A percentile compares a stretch with the other conserved stretches of the same genome.
Evolutionary conservation across 1,140 invertebrate genomes (phyloP).

Genomic region (Monochamus saltuarius): DNA sequence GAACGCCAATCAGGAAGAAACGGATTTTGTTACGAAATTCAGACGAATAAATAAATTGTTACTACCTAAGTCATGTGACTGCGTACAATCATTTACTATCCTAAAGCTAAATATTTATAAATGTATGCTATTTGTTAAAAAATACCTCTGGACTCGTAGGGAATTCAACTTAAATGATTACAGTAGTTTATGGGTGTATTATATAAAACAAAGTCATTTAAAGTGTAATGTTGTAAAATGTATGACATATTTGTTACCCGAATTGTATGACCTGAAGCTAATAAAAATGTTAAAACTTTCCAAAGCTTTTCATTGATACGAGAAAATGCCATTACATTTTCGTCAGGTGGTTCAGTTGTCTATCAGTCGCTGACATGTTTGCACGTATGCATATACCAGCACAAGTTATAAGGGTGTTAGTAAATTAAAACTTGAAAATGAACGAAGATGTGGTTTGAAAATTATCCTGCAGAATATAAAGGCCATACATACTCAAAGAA

Average conservation of each 20-base stretch:
- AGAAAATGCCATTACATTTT: no score
- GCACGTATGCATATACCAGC: no score
- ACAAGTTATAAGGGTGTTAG: no score
- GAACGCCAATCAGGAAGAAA: background rate
- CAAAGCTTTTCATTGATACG: background rate
- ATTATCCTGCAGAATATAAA: no score
- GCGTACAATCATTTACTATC: conserved; percentile 2
- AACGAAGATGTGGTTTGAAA: no score
- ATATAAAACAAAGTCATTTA: conserved; percentile 8
- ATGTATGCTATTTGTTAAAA: conserved; percentile 10
- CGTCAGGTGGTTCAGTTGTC: no score
- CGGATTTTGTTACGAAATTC: conserved; percentile 6
- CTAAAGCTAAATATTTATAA: background rate
- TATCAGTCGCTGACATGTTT: no score
- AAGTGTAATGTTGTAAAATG: conserved; percentile 35
- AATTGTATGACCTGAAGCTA: conserved; percentile 33
- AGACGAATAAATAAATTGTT: conserved; percentile 1
- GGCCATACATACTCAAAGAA: no score
- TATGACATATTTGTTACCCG: conserved; percentile 39
- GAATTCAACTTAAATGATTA: conserved; percentile 20
- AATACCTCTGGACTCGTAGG: background rate
- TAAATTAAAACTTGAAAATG: no score
- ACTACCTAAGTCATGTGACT: background rate
- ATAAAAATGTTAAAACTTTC: conserved; percentile 33
- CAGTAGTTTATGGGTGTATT: conserved; percentile 24